These are phyloP conservation scores for Limosa lapponica DNA, from an alignment of 2,797 vertebrate species.

Conservation along the genomic window DNA sequence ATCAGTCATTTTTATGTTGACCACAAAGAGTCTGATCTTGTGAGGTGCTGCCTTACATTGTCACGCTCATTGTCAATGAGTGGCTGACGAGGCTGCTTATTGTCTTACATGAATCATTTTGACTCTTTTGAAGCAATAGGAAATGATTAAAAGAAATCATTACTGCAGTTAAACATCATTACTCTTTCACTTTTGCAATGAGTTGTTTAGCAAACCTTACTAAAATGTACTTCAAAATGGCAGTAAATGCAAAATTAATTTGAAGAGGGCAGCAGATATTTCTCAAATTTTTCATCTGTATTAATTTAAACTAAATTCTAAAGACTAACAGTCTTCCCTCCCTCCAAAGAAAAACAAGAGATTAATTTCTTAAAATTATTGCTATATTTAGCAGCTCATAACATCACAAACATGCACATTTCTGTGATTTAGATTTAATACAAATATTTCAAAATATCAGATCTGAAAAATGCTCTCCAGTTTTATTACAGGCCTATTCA, in stretches of 20 bases:
- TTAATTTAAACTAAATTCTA: background rate
- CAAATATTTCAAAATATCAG: slow-evolving; percentile 67
- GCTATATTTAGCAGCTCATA: slow-evolving; percentile 67
- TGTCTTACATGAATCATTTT: background rate
- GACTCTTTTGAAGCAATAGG: background rate
- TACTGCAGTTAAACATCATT: background rate
- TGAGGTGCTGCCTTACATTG: background rate
- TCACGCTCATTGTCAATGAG: background rate
- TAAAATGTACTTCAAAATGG: background rate
- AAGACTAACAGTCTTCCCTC: background rate
- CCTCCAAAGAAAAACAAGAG: slow-evolving; percentile 16
- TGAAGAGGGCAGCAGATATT: background rate
- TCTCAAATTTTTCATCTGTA: background rate
- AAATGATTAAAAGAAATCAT: background rate
- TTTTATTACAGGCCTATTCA: slow-evolving; percentile 49
- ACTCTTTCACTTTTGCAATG: background rate
- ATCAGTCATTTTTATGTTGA: background rate
- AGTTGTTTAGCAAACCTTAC: background rate
- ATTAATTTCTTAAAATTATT: slow-evolving; percentile 70
- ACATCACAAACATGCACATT: slow-evolving; percentile 48
- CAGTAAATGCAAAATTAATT: background rate
- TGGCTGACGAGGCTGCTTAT: background rate
- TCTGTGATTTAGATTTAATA: slow-evolving; percentile 48
- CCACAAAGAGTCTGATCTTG: background rate
- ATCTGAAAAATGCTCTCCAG: slow-evolving; percentile 57